phyloP scores from a whole-genome alignment of 1,140 invertebrate genomes.

The Drosophila pruinosa region DNA sequence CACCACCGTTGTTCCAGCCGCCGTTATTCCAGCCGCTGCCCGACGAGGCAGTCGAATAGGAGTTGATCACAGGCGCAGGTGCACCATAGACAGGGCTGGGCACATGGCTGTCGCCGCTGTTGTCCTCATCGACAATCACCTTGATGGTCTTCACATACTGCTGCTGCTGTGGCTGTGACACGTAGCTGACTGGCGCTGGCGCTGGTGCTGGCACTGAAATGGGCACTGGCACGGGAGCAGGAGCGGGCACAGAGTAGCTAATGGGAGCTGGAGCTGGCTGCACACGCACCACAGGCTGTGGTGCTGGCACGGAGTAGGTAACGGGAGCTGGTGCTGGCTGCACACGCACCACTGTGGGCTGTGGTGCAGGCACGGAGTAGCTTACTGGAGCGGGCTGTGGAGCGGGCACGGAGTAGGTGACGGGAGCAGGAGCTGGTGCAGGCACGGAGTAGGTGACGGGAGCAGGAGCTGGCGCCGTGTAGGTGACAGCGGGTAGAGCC shows the following conservation, averaged over 20 bases:
- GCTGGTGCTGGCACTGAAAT: constrained; percentile 30
- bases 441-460: constrained; percentile 44
- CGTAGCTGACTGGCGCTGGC: constrained; percentile 23
- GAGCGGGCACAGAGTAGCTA: constrained; percentile 32
- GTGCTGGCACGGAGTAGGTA: constrained; percentile 34
- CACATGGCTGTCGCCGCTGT: constrained; percentile 18
- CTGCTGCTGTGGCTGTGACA: constrained; percentile 37
- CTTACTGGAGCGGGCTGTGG: constrained; percentile 28
- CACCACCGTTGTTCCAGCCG: constrained; percentile 30
- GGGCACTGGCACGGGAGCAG: constrained; percentile 28
- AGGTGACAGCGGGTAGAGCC: constrained; percentile 29
- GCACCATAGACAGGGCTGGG: constrained; percentile 60
- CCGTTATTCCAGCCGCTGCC: constrained; percentile 16
- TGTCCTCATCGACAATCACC: constrained; percentile 64
- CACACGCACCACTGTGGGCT: constrained; percentile 1
- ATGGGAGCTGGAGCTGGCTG: constrained; percentile 25
- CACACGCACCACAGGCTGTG: constrained; percentile 25
- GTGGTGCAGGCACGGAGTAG: constrained; percentile 29
- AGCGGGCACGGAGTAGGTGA: constrained; percentile 5
- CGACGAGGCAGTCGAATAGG: constrained; percentile 43
- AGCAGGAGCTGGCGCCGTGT: constrained; percentile 41
- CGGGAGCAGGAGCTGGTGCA: constrained; percentile 21
- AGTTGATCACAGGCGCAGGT: constrained; percentile 40
- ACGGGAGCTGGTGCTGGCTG: constrained; percentile 13
- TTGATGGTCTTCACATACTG: constrained; percentile 74